phyloP scores from a whole-genome alignment of 2,113 vertebrate genomes.

The Pachyramphus minor region DNA sequence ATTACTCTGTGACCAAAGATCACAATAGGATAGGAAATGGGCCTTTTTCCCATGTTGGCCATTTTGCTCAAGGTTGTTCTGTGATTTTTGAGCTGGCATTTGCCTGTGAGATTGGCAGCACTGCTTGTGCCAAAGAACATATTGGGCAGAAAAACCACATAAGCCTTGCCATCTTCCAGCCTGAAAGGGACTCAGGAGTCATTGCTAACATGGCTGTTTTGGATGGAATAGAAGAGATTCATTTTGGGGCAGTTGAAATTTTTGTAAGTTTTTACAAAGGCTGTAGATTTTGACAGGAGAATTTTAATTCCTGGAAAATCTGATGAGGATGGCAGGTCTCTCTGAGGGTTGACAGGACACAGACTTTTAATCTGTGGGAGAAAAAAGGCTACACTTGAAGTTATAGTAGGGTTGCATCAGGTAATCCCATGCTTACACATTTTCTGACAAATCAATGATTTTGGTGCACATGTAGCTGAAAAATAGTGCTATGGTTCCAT shows the following conservation, averaged over 20 bases:
- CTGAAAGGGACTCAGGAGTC: background rate
- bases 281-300: background rate
- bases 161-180: background rate
- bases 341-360: background rate
- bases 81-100: background rate
- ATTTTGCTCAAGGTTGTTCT: background rate
- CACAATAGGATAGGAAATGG: background rate
- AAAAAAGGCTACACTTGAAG: background rate
- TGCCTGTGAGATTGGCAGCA: background rate
- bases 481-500: background rate
- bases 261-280: background rate
- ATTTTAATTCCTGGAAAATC: background rate
- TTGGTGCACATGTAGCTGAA: background rate
- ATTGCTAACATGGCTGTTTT: background rate
- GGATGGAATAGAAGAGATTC: background rate
- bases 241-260: background rate
- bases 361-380: background rate
- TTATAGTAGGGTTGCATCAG: background rate
- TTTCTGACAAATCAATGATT: background rate
- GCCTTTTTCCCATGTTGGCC: background rate
- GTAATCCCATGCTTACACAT: background rate
- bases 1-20: background rate
- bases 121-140: rapidly evolving
- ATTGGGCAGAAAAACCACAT: background rate
- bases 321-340: background rate